Evolutionary conservation across 1,140 invertebrate genomes (phyloP).

Genomic region (Plodia interpunctella): DNA sequence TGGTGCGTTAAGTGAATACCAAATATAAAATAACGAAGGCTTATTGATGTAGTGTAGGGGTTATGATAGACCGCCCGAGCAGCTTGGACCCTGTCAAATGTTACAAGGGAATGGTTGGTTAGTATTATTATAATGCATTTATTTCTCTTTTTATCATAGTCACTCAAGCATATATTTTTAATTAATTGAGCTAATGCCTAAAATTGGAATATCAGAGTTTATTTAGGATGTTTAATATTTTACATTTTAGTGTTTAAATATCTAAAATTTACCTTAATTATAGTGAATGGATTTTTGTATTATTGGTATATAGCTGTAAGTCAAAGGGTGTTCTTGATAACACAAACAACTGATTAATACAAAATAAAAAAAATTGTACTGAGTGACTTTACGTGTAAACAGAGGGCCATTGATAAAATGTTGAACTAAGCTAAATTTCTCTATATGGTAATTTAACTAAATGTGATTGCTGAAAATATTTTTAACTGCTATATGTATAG

Average conservation of each 20-base stretch:
- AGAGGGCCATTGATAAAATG: slow-evolving; percentile 74
- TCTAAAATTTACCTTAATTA: slow-evolving; percentile 77
- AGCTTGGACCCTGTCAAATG: slow-evolving; percentile 64
- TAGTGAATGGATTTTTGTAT: slow-evolving; percentile 76
- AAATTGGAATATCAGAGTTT: slow-evolving; percentile 77
- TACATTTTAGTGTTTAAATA: slow-evolving; percentile 76
- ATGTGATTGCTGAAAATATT: slow-evolving; percentile 75
- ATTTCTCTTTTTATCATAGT: slow-evolving; percentile 74
- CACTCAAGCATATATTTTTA: slow-evolving; percentile 75
- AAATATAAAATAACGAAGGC: slow-evolving; percentile 74
- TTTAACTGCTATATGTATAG: slow-evolving; percentile 73
- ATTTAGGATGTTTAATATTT: slow-evolving; percentile 77
- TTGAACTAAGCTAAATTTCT: slow-evolving; percentile 74
- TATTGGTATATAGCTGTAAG: slow-evolving; percentile 75
- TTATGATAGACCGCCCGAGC: slow-evolving; percentile 59
- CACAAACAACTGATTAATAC: slow-evolving; percentile 70
- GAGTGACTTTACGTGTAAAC: slow-evolving; percentile 76
- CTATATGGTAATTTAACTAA: slow-evolving; percentile 72
- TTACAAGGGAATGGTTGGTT: slow-evolving; percentile 67
- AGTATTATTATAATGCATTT: slow-evolving; percentile 77
- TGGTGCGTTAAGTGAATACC: slow-evolving; percentile 75
- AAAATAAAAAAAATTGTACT: slow-evolving; percentile 71
- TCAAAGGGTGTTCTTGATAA: slow-evolving; percentile 71
- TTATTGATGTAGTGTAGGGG: slow-evolving; percentile 61
- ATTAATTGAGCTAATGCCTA: slow-evolving; percentile 74